Conservation (phyloP, 2,888 invertebrate genomes). For the Erpobdella octoculata region DNA sequence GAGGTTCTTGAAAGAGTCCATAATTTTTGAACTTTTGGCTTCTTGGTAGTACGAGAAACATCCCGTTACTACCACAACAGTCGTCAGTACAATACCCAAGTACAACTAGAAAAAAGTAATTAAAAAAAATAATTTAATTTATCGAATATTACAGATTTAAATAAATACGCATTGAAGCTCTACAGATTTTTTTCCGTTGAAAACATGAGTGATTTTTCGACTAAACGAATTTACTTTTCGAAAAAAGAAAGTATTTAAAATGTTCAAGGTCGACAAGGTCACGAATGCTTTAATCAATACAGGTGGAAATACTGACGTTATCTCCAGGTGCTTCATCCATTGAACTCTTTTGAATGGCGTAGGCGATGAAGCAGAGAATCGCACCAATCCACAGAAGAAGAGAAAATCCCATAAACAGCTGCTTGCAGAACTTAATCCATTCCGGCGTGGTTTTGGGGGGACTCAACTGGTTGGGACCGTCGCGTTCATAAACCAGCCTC, state of each 20-base stretch:
- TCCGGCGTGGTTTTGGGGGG: conserved; percentile 50
- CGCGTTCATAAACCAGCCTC: conserved; percentile 41
- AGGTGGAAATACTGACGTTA: conserved; percentile 56
- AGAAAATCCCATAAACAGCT: conserved; percentile 49
- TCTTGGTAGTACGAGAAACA: conserved; percentile 97
- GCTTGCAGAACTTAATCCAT: conserved; percentile 50
- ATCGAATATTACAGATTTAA: too few relatives aligned
- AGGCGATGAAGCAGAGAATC: conserved; percentile 85
- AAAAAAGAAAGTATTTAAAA: too few relatives aligned
- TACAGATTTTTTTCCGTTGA: too few relatives aligned
- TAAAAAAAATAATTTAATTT: too few relatives aligned
- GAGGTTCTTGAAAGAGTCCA: conserved; percentile 97
- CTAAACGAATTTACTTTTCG: too few relatives aligned
- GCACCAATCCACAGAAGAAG: conserved; percentile 49
- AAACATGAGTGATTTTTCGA: too few relatives aligned
- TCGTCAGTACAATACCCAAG: conserved; percentile 84
- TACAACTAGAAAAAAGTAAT: conserved; percentile 54
- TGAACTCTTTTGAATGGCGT: conserved; percentile 61
- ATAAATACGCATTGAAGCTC: too few relatives aligned
- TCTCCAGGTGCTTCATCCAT: conserved; percentile 91
- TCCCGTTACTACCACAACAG: conserved; percentile 93
- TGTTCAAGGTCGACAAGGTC: neutral
- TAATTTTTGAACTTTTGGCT: conserved; percentile 93
- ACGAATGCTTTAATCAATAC: neutral
- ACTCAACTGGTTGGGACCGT: conserved; percentile 48